Base-by-base conservation (phyloP, 1,140 invertebrate species). In the Probaryconus sp. region DNA sequence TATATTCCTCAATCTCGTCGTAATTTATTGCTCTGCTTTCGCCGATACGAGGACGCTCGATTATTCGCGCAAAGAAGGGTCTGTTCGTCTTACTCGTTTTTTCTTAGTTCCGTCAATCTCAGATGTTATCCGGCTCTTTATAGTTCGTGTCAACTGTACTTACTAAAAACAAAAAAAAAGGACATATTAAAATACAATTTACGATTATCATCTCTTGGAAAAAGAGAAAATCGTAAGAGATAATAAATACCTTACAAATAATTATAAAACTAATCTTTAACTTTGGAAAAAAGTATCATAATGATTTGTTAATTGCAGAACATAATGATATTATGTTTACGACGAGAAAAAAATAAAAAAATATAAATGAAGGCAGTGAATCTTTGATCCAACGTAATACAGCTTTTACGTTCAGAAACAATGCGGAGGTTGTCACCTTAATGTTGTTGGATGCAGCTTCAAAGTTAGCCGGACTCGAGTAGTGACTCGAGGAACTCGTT, bases 1-100 rank as follows among this genome's bases (percentile, higher is more conserved):
- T 26, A 45, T 50, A 53, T 72, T 72, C 51, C 48, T 58, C 69
- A 65, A 72, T 72, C 51, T 56, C 53, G 9, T 50, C 30, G 51
- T 72, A 72, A 72, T 72, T 72, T 72, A 72, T 58, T 65, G 47
- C 18, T 48, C 14, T 20, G 56, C 48, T 45, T 45, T 35, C 13
- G 50, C 30, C 17, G 40, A 33, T 47, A 51, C 38, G 53, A 56
- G 38, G 31, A 42, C 40, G 50, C 31, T 42, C 61, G 61, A 65
- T 65, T 55, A 65, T 56, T 55, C 31, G 61, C 21, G 21, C 16
- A 14, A 17, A 37, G 40, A 55, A 65, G 31, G 61, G 50, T 47
- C 50, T 38, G 38, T 64, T 43, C 40, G 61, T 64, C 61, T 64
- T 64, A 16, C 13, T 37, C 61, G 61, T 45, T 65, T 65, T 43